Conservation (phyloP, 2,797 vertebrate species). For the Xiphophorus birchmanni region DNA sequence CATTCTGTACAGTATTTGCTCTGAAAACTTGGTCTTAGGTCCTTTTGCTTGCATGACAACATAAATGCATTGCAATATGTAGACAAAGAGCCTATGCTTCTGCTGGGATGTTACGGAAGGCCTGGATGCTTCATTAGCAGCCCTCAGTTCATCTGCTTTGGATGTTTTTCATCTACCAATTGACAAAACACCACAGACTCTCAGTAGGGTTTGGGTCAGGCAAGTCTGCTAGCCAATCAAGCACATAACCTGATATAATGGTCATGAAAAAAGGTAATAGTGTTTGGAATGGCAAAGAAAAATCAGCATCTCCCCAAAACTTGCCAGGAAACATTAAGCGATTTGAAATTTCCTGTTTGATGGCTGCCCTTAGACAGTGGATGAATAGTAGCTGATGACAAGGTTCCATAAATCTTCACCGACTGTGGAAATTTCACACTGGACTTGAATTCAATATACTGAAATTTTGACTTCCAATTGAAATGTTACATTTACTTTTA, state of each 20-base stretch:
- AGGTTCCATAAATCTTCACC: not conserved
- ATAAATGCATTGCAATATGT: not conserved
- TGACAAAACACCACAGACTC: not conserved
- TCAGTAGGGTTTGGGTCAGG: not conserved
- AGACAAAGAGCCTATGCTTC: not conserved
- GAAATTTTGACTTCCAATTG: not conserved
- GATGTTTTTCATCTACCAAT: not conserved
- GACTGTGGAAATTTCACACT: not conserved
- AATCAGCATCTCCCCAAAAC: not conserved
- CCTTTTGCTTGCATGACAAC: not conserved
- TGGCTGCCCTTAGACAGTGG: not conserved
- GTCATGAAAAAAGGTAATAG: not conserved
- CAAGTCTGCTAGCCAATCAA: not conserved
- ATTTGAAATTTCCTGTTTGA: not conserved
- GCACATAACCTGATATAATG: not conserved
- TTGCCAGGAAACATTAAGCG: not conserved
- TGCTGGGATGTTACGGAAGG: not conserved
- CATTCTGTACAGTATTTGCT: not conserved
- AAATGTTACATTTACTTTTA: not conserved
- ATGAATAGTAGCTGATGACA: not conserved
- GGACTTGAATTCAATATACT: not conserved
- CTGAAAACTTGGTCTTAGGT: not conserved
- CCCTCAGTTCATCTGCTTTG: not conserved
- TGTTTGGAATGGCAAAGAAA: not conserved
- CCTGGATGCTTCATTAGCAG: not conserved